These are phyloP conservation scores for Basileuterus tristriatus DNA, from an alignment of 2,797 vertebrate genomes.

Conservation along the genomic window DNA sequence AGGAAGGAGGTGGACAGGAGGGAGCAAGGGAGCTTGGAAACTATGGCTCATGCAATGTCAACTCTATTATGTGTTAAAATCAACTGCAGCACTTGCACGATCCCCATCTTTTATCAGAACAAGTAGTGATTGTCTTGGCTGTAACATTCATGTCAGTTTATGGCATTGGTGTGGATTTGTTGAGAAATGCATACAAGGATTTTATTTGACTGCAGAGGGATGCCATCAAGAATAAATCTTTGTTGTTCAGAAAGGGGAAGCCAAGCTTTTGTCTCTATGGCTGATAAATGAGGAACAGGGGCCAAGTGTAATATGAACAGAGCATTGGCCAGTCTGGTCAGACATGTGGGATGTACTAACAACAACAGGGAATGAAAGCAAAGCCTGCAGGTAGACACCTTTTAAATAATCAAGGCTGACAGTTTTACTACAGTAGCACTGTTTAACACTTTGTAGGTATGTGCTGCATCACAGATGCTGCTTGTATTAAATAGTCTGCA, in stretches of 20 bases:
- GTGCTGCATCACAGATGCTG: background rate
- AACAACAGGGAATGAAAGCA: conserved; percentile 15
- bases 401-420: conserved; percentile 60
- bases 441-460: conserved; percentile 59
- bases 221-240: conserved; percentile 30
- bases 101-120: background rate
- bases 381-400: conserved; percentile 53
- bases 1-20: background rate
- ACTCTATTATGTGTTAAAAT: background rate
- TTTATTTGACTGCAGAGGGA: conserved; percentile 3
- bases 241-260: conserved; percentile 15
- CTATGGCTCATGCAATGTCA: background rate
- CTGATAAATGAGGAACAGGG: conserved; percentile 34
- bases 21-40: background rate
- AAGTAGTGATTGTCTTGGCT: background rate
- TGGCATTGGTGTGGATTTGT: background rate
- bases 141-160: background rate
- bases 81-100: background rate
- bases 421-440: conserved; percentile 56
- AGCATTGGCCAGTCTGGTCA: conserved; percentile 17
- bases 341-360: conserved; percentile 38
- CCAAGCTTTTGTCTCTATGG: conserved; percentile 27
- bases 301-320: conserved; percentile 29
- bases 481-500: background rate
- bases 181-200: background rate